Evolutionary conservation across 1,140 invertebrate species (phyloP), one percentile per base, ranked within the genome.

Genomic region (Potamilus streckersoni): DNA sequence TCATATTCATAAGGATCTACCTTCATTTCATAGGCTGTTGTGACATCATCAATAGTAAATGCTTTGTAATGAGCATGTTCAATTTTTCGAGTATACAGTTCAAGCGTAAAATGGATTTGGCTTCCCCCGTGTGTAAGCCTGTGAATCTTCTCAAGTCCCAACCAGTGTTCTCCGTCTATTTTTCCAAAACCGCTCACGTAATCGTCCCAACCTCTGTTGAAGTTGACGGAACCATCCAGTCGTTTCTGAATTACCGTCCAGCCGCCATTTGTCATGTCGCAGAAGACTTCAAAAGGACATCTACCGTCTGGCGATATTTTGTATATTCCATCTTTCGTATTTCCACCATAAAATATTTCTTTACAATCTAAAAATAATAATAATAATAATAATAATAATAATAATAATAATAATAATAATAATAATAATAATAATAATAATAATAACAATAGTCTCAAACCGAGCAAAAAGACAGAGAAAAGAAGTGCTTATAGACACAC

Each of bases 71-170:
- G 75, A 6, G 70, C 75, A 59, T 15, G 55, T 13, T 68, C 38
- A 12, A 55, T 73, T 38, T 57, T 55, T 2, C 70, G 70, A 23
- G 73, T 66, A 17, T 58, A 61, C 17, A 61, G 67, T 17, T 63
- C 59, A 8, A 77, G 38, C 19, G 67, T 61, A 31, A 76, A 76
- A 59, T 69, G 71, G 2, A 76, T 76, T 56, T 76, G 68, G 27
- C 38, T 61, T 19, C 74, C 74, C 8, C 71, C 60, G 38, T 27
- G 58, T n/a, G 74, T 76, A 20, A 76, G 69, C 20, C 74, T 19
- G 38, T 76, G 74, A 38, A 76, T 76, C 49, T 66, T 70, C 19
- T 71, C 68, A 19, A 76, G 63, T n/a, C 74, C 74, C 5, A 76
- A 63, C 74, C 68, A 76, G 55, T 76, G 69, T 65, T 65, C 68